Evolutionary conservation across 1,140 invertebrate genomes (phyloP).

Genomic region (Procambarus virginalis): DNA sequence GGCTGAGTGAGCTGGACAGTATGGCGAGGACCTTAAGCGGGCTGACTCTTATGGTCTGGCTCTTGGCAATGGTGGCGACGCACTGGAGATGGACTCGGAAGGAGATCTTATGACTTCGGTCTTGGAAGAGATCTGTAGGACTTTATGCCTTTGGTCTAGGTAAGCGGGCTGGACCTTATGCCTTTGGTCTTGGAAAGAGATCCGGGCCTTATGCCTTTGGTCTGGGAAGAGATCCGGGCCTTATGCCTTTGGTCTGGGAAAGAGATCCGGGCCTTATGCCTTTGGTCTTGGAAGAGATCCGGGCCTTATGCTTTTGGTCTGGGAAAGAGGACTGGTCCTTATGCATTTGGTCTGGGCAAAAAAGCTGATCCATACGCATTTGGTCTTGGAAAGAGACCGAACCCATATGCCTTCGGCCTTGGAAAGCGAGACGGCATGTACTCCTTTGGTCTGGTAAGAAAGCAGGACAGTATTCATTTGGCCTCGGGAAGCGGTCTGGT

Average conservation of each 20-base stretch:
- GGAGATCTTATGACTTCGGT: constrained; percentile 40
- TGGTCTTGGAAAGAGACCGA: constrained; percentile 17
- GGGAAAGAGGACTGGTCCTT: constrained; percentile 13
- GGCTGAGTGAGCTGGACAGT: background rate
- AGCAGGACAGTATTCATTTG: constrained; percentile 39
- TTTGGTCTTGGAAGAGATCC: no score
- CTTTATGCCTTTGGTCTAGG: no score
- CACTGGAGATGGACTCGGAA: no score
- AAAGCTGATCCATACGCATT: constrained; percentile 11
- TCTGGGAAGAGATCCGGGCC: no score
- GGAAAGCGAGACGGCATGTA: constrained; percentile 21
- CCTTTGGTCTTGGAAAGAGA: constrained; percentile 40
- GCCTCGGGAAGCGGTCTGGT: constrained; percentile 26
- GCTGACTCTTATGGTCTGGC: no score
- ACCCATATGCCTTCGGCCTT: background rate
- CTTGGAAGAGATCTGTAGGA: no score
- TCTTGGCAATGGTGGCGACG: no score
- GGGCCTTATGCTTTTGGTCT: constrained; percentile 27
- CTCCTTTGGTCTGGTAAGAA: constrained; percentile 46
- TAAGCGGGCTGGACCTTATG: no score
- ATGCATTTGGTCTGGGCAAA: constrained; percentile 36
- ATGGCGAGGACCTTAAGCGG: constrained; percentile 7
- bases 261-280: no score
- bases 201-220: constrained; percentile 31
- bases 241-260: no score